Evolutionary conservation across 2,113 vertebrate genomes (phyloP).

Genomic region (Alligator sinensis): DNA sequence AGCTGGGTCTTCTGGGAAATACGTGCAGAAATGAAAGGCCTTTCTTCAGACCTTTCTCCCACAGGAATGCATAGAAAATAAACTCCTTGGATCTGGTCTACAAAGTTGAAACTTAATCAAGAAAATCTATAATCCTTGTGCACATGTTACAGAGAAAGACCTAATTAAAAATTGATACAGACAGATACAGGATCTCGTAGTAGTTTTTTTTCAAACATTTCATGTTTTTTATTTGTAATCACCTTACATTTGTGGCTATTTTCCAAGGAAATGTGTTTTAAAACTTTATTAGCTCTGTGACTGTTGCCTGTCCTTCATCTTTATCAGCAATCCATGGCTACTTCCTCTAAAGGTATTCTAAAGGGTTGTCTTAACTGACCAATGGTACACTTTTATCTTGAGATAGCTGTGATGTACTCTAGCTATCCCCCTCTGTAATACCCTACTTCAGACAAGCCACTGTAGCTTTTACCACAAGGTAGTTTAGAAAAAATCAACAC

Average conservation of each 20-base stretch:
- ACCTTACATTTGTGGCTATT: background rate
- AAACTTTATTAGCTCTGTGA: background rate
- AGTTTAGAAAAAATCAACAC: background rate
- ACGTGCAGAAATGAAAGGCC: conserved; percentile 68
- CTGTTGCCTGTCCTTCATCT: conserved; percentile 10
- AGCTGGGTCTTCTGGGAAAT: conserved; percentile 72
- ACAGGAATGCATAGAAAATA: conserved; percentile 64
- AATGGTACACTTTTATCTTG: background rate
- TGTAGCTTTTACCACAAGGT: background rate
- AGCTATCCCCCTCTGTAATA: background rate
- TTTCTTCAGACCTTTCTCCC: conserved; percentile 62
- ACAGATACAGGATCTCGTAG: background rate
- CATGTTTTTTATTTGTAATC: background rate
- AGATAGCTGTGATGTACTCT: rapidly evolving
- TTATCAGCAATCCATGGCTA: background rate
- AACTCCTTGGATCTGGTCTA: conserved; percentile 40
- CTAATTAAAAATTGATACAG: background rate
- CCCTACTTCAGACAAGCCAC: background rate
- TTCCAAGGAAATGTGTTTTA: background rate
- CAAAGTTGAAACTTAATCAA: conserved; percentile 45
- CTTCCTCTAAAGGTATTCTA: background rate
- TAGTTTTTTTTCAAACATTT: background rate
- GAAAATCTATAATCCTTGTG: conserved; percentile 24
- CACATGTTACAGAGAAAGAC: background rate
- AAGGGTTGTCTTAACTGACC: background rate